Evolutionary conservation across 2,113 vertebrate species (phyloP).

Genomic region (Chlamydotis undulata): DNA sequence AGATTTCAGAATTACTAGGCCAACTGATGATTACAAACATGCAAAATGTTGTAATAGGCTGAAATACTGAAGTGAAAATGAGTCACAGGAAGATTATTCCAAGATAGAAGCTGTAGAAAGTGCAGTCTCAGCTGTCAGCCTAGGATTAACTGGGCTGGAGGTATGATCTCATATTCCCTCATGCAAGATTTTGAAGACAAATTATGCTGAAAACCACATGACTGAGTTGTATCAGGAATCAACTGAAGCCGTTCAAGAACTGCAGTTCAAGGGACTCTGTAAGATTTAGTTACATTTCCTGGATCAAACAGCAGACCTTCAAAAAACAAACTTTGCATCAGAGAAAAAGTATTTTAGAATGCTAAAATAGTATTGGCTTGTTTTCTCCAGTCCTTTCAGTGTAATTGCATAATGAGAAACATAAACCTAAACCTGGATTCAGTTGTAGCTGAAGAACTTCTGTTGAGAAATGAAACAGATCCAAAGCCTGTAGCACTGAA

Average conservation of each 20-base stretch:
- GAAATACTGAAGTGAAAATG: not conserved
- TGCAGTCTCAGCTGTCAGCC: not conserved
- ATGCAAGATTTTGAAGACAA: not conserved
- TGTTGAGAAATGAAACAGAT: not conserved
- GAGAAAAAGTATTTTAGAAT: not conserved
- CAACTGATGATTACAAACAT: not conserved
- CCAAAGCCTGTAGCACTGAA: not conserved
- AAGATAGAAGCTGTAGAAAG: not conserved
- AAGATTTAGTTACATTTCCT: not conserved
- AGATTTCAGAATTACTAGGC: not conserved
- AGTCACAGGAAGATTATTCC: not conserved
- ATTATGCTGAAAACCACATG: not conserved
- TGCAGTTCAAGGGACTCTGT: not conserved
- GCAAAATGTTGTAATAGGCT: not conserved
- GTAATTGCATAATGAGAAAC: not conserved
- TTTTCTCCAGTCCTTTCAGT: not conserved
- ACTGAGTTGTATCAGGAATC: not conserved
- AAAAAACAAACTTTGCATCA: not conserved
- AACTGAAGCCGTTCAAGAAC: not conserved
- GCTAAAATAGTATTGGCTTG: not conserved
- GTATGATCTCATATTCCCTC: not conserved
- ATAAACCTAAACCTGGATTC: not conserved
- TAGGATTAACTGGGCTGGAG: not conserved
- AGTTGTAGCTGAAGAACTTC: not conserved
- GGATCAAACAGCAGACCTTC: not conserved